Evolutionary conservation across 2,797 vertebrate genomes (phyloP).

Genomic region (Cichlasoma orientale): DNA sequence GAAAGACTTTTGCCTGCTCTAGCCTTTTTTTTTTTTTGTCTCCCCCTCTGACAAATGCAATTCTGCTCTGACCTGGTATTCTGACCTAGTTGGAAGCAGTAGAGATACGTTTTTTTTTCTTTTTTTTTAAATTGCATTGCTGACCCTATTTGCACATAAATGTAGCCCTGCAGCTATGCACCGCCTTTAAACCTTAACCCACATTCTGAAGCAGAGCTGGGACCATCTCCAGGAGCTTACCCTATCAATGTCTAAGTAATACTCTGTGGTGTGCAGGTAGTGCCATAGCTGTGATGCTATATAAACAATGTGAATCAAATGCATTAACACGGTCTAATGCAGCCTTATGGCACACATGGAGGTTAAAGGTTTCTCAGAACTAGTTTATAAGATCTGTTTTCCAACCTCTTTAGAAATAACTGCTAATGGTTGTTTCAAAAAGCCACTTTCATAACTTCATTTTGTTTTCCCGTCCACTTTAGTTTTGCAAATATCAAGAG

Average conservation of each 20-base stretch:
- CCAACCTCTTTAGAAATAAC: too few species aligned
- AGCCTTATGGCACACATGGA: not conserved
- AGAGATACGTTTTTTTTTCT: conserved; percentile 7
- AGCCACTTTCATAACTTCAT: too few species aligned
- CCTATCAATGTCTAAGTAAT: not conserved
- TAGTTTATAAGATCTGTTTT: too few species aligned
- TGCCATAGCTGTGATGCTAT: not conserved
- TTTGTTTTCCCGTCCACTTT: too few species aligned
- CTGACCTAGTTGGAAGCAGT: conserved; percentile 58
- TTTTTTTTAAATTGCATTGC: conserved; percentile 25
- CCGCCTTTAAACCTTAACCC: conserved; percentile 14
- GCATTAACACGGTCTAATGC: not conserved
- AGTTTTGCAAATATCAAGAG: too few species aligned
- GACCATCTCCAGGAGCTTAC: not conserved
- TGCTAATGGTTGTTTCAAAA: too few species aligned
- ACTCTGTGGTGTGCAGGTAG: not conserved
- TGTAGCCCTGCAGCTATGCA: conserved; percentile 22
- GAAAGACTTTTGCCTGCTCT: conserved; percentile 45
- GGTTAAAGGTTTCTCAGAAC: not conserved
- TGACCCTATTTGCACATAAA: conserved; percentile 43
- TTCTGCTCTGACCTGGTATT: conserved; percentile 56
- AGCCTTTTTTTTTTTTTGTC: not conserved
- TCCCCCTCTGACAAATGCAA: conserved; percentile 10
- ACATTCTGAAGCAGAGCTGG: conserved; percentile 13
- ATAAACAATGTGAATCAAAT: not conserved